Evolutionary conservation across 2,113 vertebrate genomes (phyloP).

Genomic region (Porphyrio hochstetteri): DNA sequence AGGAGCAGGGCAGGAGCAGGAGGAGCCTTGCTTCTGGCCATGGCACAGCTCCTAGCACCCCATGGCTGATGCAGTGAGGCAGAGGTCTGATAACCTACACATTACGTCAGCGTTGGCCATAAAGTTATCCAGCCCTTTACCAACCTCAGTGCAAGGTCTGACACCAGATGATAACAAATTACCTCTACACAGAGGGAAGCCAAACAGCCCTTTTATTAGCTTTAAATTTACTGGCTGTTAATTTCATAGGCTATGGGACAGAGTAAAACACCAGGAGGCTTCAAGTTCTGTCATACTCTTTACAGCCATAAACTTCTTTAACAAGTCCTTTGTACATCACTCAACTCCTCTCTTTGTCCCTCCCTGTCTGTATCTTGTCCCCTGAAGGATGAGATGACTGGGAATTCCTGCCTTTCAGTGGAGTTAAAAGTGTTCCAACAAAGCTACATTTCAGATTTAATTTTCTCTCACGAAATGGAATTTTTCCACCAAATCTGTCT

Average conservation of each 20-base stretch:
- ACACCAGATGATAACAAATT: neutral
- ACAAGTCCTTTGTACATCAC: neutral
- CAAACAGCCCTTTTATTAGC: neutral
- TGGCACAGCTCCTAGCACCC: neutral
- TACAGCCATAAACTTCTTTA: neutral
- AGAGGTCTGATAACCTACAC: neutral
- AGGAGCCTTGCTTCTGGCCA: neutral
- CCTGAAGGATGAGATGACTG: neutral
- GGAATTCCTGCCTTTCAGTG: neutral
- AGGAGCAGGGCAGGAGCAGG: neutral
- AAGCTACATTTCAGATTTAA: neutral
- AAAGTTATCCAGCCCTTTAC: neutral
- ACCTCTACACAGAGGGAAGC: neutral
- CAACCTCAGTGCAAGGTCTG: neutral
- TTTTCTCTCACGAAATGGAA: neutral
- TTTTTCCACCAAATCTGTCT: neutral
- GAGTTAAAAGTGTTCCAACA: neutral
- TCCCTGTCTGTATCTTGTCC: neutral
- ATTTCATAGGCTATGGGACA: neutral
- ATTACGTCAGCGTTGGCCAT: neutral
- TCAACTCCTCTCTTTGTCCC: neutral
- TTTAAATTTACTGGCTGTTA: neutral
- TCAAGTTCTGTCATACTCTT: neutral
- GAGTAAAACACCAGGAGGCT: neutral
- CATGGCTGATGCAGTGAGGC: rapidly evolving